A percentile compares a stretch with the other conserved stretches of the same genome.
phyloP scores from a whole-genome alignment of 2,888 invertebrate species.

The Andrena camellia region DNA sequence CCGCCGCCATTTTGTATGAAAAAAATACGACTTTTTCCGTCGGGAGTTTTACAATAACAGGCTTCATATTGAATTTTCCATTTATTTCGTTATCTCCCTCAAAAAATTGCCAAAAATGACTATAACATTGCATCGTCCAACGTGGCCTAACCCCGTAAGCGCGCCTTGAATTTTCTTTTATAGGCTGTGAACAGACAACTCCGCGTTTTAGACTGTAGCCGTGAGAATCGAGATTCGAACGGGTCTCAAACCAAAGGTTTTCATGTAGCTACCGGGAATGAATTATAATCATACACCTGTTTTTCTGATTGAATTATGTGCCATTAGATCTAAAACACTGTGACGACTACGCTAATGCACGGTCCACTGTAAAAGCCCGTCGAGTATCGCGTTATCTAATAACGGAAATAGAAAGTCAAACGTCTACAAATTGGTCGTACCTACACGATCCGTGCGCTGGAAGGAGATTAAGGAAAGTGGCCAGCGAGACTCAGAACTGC shows the following conservation, averaged over 20 bases:
- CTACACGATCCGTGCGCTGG: slow-evolving; percentile 6
- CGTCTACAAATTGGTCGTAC: slow-evolving; percentile 51
- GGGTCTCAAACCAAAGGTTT: background rate
- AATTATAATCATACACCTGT: background rate
- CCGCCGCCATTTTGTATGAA: too few relatives aligned
- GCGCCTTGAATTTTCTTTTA: background rate
- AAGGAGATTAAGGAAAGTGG: slow-evolving; percentile 43
- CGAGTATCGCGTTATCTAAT: slow-evolving; percentile 16
- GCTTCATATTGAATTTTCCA: too few relatives aligned
- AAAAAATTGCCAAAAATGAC: too few relatives aligned
- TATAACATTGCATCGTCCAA: too few relatives aligned
- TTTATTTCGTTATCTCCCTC: too few relatives aligned
- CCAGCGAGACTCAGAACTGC: slow-evolving; percentile 30
- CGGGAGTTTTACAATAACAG: too few relatives aligned
- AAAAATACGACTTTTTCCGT: too few relatives aligned
- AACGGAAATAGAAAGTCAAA: slow-evolving; percentile 32
- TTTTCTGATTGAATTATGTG: background rate
- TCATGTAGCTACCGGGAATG: background rate
- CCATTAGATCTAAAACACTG: too few relatives aligned
- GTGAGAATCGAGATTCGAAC: background rate
- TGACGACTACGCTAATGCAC: slow-evolving; percentile 10
- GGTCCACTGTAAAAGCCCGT: slow-evolving; percentile 17
- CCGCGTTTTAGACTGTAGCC: background rate
- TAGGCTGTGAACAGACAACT: background rate
- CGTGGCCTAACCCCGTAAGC: background rate